phyloP scores from a whole-genome alignment of 1,140 invertebrate genomes.

The Tachypleus tridentatus region DNA sequence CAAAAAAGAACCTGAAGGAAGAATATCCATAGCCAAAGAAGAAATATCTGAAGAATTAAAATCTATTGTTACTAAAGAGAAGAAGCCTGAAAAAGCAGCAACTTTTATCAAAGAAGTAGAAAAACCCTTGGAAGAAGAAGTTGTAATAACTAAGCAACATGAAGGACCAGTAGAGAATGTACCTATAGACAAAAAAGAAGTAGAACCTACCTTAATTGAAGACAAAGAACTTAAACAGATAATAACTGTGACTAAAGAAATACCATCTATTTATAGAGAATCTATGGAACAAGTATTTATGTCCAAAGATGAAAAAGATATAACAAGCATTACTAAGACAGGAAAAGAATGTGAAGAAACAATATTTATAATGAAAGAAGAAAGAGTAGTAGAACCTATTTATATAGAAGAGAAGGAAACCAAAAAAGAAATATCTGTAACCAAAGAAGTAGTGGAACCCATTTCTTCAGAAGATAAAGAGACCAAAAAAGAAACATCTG shows the following conservation, averaged over 20 bases:
- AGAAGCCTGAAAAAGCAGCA: background rate
- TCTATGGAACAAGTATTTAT: too few relatives aligned
- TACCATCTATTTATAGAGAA: too few relatives aligned
- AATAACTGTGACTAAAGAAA: too few relatives aligned
- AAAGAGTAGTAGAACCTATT: background rate
- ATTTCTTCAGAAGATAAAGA: background rate
- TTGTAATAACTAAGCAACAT: conserved; percentile 9
- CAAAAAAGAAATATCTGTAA: background rate
- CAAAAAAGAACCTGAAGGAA: too few relatives aligned
- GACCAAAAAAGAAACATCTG: too few relatives aligned
- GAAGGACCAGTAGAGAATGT: conserved; percentile 2
- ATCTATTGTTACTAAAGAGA: conserved; percentile 4
- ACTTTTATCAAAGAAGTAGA: background rate
- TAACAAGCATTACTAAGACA: too few relatives aligned
- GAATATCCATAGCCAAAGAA: background rate
- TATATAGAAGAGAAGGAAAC: background rate
- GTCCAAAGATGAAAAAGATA: too few relatives aligned
- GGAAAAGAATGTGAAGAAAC: background rate
- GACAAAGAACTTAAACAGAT: too few relatives aligned
- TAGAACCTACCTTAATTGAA: conserved; percentile 1
- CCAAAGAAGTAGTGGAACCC: too few relatives aligned
- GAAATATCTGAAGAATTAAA: conserved; percentile 8
- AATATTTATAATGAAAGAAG: background rate
- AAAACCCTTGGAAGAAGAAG: background rate
- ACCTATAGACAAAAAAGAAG: conserved; percentile 9